Evolutionary conservation across 2,797 vertebrate species (phyloP).

Genomic region (Sparus aurata): DNA sequence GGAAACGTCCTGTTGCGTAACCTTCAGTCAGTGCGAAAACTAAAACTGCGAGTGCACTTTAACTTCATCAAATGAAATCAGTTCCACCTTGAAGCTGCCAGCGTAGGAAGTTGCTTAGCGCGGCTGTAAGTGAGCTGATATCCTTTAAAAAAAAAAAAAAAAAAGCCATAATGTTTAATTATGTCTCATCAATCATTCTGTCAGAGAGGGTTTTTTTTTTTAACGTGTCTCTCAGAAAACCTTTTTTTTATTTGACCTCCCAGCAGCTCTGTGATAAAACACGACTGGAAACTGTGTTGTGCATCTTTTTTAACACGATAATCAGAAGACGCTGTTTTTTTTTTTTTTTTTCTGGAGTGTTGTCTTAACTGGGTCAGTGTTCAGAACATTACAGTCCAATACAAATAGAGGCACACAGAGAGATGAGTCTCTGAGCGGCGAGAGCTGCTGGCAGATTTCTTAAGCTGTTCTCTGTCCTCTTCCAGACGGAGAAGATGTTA

Average conservation of each 20-base stretch:
- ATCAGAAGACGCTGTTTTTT: constrained; percentile 16
- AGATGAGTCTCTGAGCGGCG: background rate
- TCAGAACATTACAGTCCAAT: constrained; percentile 7
- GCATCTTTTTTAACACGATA: too few relatives aligned
- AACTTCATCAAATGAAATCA: constrained; percentile 3
- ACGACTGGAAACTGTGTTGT: background rate
- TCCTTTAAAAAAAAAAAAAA: constrained; percentile 35
- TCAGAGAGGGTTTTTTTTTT: constrained; percentile 17
- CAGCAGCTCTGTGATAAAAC: background rate
- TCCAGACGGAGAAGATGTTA: constrained; percentile 34
- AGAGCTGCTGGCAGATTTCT: constrained; percentile 16
- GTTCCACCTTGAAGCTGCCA: constrained; percentile 9
- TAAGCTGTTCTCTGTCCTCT: constrained; percentile 1
- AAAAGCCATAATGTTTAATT: constrained; percentile 43
- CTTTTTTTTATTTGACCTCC: background rate
- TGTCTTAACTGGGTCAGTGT: constrained; percentile 28
- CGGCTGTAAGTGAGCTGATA: constrained; percentile 41
- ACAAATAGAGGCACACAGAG: constrained; percentile 4
- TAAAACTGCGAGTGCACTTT: background rate
- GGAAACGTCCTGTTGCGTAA: background rate
- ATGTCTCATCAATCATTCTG: constrained; percentile 50
- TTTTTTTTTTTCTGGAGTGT: background rate
- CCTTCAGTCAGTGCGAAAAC: background rate
- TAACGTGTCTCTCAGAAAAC: constrained; percentile 7
- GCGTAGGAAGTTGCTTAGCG: constrained; percentile 28